phyloP scores from a whole-genome alignment of 53 echinoderm and acorn worm species.

The Actinopyga echinites region DNA sequence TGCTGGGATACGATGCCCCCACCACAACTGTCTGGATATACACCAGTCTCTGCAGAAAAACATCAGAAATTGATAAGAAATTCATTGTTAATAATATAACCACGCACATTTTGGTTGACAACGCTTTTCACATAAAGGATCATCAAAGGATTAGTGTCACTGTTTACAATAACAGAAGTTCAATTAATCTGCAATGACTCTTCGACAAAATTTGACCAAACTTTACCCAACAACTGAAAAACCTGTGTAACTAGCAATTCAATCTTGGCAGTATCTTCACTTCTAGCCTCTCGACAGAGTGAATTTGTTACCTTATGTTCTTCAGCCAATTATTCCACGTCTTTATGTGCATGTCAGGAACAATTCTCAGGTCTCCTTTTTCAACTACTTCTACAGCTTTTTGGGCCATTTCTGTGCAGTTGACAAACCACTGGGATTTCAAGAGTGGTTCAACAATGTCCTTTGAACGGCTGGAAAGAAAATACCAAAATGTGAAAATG shows the following conservation, averaged over 20 bases:
- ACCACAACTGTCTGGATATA: constrained; percentile 98
- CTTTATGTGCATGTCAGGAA: constrained; percentile 98
- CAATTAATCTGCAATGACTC: too few relatives aligned
- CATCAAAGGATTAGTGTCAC: too few relatives aligned
- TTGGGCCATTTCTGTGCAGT: constrained; percentile 91
- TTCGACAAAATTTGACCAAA: too few relatives aligned
- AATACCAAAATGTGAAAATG: background rate
- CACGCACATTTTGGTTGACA: too few relatives aligned
- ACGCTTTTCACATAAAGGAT: too few relatives aligned
- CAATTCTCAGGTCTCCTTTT: constrained; percentile 72
- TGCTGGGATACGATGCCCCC: constrained; percentile 99
- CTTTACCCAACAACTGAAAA: too few relatives aligned
- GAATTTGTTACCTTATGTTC: constrained; percentile 82
- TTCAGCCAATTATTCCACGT: constrained; percentile 95
- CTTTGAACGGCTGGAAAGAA: constrained; percentile 83
- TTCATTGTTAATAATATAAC: too few relatives aligned
- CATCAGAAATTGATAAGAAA: too few relatives aligned
- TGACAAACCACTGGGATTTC: constrained; percentile 96
- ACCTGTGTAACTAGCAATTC: too few relatives aligned
- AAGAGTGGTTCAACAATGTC: constrained; percentile 95
- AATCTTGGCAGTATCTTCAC: too few relatives aligned
- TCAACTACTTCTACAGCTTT: constrained; percentile 85
- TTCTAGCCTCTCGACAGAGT: too few relatives aligned
- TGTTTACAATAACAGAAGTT: too few relatives aligned
- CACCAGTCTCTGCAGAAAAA: constrained; percentile 86